Conservation (phyloP, 2,888 invertebrate genomes). For the Drosophila affinis region DNA sequence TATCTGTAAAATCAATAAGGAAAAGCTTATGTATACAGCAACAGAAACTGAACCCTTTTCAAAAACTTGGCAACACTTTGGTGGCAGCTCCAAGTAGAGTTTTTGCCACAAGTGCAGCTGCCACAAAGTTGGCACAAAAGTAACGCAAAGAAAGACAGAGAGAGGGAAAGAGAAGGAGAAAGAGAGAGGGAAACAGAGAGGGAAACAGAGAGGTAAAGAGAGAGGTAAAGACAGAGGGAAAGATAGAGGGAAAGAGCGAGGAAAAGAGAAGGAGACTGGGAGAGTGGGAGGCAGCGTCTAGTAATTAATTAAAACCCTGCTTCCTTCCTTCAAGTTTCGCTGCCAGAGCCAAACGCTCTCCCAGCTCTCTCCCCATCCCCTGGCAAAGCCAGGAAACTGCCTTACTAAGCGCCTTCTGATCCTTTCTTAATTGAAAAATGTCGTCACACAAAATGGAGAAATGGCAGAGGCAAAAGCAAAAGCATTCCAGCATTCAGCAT, state of each 20-base stretch:
- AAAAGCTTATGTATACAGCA: neutral
- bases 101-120: slow-evolving; percentile 55
- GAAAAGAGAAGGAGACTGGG: too few relatives aligned
- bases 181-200: neutral
- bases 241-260: neutral
- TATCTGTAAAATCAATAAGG: slow-evolving; percentile 2
- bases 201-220: too few relatives aligned
- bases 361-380: neutral
- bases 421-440: slow-evolving; percentile 82
- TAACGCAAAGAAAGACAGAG: neutral
- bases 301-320: slow-evolving; percentile 70
- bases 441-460: slow-evolving; percentile 67
- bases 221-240: neutral
- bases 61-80: slow-evolving; percentile 20
- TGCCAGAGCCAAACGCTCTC: neutral
- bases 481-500: slow-evolving; percentile 45
- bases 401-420: slow-evolving; percentile 78
- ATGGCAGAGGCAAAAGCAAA: slow-evolving; percentile 31
- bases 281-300: neutral
- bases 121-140: slow-evolving; percentile 52
- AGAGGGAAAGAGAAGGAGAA: neutral
- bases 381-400: slow-evolving; percentile 63
- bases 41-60: slow-evolving; percentile 3
- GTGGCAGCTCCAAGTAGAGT: slow-evolving; percentile 27
- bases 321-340: slow-evolving; percentile 11